phyloP scores from a whole-genome alignment of 2,888 invertebrate genomes.

The Leptinotarsa haldemani region DNA sequence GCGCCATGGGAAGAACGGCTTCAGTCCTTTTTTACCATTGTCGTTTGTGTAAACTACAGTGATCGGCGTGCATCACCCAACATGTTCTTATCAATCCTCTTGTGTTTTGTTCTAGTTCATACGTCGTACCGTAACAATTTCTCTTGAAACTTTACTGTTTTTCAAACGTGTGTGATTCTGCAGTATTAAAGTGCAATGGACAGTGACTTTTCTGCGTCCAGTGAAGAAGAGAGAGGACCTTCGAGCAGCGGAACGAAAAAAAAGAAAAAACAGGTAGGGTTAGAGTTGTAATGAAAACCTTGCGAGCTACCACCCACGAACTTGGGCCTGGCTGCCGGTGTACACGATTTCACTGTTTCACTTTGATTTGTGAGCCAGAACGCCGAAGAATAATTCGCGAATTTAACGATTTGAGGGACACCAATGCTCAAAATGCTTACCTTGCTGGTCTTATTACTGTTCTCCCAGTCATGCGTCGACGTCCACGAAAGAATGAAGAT shows the following conservation, averaged over 20 bases:
- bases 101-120: neutral
- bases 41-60: too few relatives aligned
- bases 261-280: conserved; percentile 7
- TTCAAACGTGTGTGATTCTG: conserved; percentile 4
- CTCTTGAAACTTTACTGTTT: neutral
- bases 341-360: conserved; percentile 10
- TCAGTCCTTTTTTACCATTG: too few relatives aligned
- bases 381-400: conserved; percentile 20
- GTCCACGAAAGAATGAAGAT: too few relatives aligned
- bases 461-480: neutral
- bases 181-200: conserved; percentile 12
- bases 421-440: conserved; percentile 11
- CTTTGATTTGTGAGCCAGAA: conserved; percentile 18
- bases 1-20: too few relatives aligned
- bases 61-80: conserved; percentile 1
- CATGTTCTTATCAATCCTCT: neutral
- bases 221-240: neutral
- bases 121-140: conserved; percentile 1
- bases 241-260: conserved; percentile 1
- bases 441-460: conserved; percentile 23
- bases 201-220: conserved; percentile 11
- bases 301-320: conserved; percentile 16
- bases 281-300: conserved; percentile 3
- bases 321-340: conserved; percentile 25
- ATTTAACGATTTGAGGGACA: conserved; percentile 17